These are phyloP conservation scores for Dunckerocampus dactyliophorus DNA, from an alignment of 2,113 vertebrate genomes.

Conservation along the genomic window DNA sequence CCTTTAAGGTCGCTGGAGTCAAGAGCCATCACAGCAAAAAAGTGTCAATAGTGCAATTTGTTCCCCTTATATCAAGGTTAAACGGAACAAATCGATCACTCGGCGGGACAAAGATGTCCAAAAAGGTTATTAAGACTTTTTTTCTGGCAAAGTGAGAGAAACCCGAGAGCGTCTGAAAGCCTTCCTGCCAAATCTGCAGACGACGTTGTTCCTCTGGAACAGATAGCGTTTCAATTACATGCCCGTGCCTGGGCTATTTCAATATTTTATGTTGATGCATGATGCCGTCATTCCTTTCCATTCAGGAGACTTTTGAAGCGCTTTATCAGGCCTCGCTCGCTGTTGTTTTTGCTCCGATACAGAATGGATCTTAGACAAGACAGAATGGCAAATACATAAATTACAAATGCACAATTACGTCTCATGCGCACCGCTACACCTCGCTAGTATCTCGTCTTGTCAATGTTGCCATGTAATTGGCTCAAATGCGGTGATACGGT, in stretches of 20 bases:
- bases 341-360: conserved; percentile 57
- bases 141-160: conserved; percentile 44
- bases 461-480: conserved; percentile 66
- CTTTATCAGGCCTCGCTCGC: conserved; percentile 56
- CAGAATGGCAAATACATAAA: conserved; percentile 54
- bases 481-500: conserved; percentile 38
- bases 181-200: conserved; percentile 70
- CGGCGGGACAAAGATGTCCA: conserved; percentile 43
- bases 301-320: conserved; percentile 56
- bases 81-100: conserved; percentile 76
- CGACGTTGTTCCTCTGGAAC: conserved; percentile 61
- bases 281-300: conserved; percentile 66
- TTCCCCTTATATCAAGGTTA: conserved; percentile 79
- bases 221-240: conserved; percentile 72
- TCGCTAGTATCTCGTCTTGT: conserved; percentile 45
- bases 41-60: conserved; percentile 75
- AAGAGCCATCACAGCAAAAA: conserved; percentile 58
- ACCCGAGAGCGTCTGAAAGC: conserved; percentile 75
- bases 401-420: conserved; percentile 67
- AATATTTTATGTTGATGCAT: conserved; percentile 76
- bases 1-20: conserved; percentile 65
- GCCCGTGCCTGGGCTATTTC: conserved; percentile 70
- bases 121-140: conserved; percentile 68
- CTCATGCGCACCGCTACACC: conserved; percentile 46
- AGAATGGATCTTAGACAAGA: conserved; percentile 60